Conservation (phyloP, 2,113 vertebrate genomes). For the Melanerpes formicivorus region DNA sequence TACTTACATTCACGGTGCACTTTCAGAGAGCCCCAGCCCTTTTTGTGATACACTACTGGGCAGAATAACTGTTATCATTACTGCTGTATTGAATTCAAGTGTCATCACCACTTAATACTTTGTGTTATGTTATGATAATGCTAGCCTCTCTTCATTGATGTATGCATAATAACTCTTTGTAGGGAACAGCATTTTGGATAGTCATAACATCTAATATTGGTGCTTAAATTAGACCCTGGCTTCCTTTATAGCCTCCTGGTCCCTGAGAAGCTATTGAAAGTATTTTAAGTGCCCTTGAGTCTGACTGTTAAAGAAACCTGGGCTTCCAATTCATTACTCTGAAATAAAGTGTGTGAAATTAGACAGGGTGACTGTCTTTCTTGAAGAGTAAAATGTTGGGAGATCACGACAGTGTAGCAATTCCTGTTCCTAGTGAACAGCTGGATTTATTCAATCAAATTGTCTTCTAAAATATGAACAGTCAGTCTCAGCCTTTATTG, state of each 20-base stretch:
- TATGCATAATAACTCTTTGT: background rate
- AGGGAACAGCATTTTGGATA: background rate
- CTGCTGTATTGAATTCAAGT: background rate
- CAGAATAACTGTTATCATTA: background rate
- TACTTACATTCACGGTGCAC: background rate
- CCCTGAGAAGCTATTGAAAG: background rate
- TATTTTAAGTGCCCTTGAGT: background rate
- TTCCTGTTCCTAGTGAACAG: constrained; percentile 5
- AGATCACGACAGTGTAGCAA: background rate
- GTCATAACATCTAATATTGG: background rate
- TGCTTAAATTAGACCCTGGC: background rate
- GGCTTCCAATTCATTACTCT: background rate
- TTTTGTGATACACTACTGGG: background rate
- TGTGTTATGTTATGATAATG: background rate
- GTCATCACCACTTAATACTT: background rate
- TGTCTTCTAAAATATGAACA: background rate
- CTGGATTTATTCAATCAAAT: constrained; percentile 43
- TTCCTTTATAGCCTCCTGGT: background rate
- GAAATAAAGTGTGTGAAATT: background rate
- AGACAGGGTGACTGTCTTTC: background rate
- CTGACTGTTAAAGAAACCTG: background rate
- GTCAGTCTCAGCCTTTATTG: constrained; percentile 35
- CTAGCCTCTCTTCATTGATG: background rate
- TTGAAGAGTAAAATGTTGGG: background rate
- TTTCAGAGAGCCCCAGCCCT: background rate